These are phyloP conservation scores for Bradysia coprophila DNA, from an alignment of 1,140 invertebrate genomes.

Conservation along the genomic window DNA sequence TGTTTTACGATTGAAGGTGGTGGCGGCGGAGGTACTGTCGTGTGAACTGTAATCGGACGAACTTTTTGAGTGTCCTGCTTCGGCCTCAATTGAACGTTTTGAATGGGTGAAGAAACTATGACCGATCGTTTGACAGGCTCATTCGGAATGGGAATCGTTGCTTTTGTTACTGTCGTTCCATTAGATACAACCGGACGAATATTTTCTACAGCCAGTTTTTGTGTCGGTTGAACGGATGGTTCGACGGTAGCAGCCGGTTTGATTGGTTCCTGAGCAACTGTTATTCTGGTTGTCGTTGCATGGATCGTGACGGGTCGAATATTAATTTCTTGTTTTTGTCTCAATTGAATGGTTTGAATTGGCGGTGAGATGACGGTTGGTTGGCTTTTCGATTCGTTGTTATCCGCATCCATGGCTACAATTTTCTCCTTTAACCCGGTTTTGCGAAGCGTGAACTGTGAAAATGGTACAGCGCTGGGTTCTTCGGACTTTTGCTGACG, in stretches of 20 bases:
- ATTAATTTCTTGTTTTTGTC: constrained; percentile 4
- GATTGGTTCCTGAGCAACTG: constrained; percentile 3
- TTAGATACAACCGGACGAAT: neutral
- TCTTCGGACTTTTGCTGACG: neutral
- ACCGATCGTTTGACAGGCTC: neutral
- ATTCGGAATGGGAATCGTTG: constrained; percentile 4
- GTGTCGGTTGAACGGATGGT: too few species aligned
- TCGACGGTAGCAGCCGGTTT: constrained; percentile 4
- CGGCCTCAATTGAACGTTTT: constrained; percentile 1
- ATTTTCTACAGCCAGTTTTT: neutral
- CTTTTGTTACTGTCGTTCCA: neutral
- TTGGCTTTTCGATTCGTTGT: neutral
- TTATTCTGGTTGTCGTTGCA: constrained; percentile 1
- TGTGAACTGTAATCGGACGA: neutral
- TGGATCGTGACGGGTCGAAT: constrained; percentile 6
- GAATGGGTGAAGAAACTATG: constrained; percentile 1
- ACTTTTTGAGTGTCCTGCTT: neutral
- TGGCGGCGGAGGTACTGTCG: constrained; percentile 13
- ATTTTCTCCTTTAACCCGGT: constrained; percentile 22
- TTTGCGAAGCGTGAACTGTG: constrained; percentile 17
- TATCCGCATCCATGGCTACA: constrained; percentile 12
- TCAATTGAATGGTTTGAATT: constrained; percentile 8
- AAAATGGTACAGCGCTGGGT: constrained; percentile 3
- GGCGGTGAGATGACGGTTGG: neutral
- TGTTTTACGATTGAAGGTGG: constrained; percentile 26